phyloP scores from a whole-genome alignment of 2,797 vertebrate genomes.

The Alouatta caraya region DNA sequence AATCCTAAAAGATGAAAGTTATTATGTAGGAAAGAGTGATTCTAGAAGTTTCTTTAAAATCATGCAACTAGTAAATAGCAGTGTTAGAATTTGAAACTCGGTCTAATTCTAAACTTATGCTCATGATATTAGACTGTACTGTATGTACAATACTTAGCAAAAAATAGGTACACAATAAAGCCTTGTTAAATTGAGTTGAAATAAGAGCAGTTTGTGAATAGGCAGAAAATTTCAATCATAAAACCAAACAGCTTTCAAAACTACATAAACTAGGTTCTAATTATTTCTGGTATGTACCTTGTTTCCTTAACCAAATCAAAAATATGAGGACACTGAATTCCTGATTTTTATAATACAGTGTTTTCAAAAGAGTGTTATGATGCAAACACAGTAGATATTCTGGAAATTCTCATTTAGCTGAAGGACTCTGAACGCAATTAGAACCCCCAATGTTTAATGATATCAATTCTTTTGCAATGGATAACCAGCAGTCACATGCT shows the following conservation, averaged over 20 bases:
- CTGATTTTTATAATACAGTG: not conserved
- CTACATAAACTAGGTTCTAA: slow-evolving; percentile 2
- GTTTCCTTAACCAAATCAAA: slow-evolving; percentile 28
- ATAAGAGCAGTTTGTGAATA: slow-evolving; percentile 24
- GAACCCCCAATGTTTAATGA: not conserved
- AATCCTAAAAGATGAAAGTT: not conserved
- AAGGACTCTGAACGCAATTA: not conserved
- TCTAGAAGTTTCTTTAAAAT: slow-evolving; percentile 2
- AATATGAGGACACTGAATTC: not conserved
- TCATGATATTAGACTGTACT: not conserved
- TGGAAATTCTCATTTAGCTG: slow-evolving; percentile 16
- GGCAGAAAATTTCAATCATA: not conserved
- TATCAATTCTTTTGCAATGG: not conserved
- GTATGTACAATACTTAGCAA: not conserved
- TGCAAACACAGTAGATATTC: not conserved
- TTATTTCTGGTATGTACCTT: not conserved
- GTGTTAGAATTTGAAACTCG: slow-evolving; percentile 29
- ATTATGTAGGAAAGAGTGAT: not conserved
- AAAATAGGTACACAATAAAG: slow-evolving; percentile 25
- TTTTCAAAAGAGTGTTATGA: not conserved
- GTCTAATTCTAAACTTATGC: not conserved
- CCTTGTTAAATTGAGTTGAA: slow-evolving; percentile 27
- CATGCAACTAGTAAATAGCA: not conserved
- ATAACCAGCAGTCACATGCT: not conserved
- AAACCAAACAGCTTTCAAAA: slow-evolving; percentile 47